A percentile compares a stretch with the other conserved stretches of the same genome.
These are phyloP conservation scores for Pseudachorutes palmiensis DNA, from an alignment of 1,140 invertebrate genomes.

Conservation along the genomic window DNA sequence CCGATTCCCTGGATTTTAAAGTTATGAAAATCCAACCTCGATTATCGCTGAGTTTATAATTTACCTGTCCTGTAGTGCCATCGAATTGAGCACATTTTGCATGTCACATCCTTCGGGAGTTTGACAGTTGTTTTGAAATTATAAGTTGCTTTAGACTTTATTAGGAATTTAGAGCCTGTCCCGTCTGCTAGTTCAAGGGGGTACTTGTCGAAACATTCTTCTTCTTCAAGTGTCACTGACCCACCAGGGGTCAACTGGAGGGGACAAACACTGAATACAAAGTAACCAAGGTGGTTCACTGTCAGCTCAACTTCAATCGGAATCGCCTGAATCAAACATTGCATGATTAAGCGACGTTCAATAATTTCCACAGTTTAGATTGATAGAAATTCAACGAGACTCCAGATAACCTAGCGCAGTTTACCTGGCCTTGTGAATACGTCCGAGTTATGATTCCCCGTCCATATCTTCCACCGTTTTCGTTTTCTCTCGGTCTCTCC, in stretches of 20 bases:
- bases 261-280: background rate
- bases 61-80: constrained; percentile 56
- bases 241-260: background rate
- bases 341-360: no score
- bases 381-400: no score
- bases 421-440: constrained; percentile 40
- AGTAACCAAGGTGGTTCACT: constrained; percentile 4
- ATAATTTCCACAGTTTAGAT: no score
- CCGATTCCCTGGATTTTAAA: constrained; percentile 14
- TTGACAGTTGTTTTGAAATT: constrained; percentile 42
- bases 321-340: background rate
- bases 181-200: constrained; percentile 32
- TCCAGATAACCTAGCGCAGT: background rate
- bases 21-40: background rate
- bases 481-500: constrained; percentile 40
- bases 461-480: constrained; percentile 44
- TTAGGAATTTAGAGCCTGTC: constrained; percentile 39
- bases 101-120: constrained; percentile 50
- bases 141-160: constrained; percentile 37
- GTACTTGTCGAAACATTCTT: constrained; percentile 10
- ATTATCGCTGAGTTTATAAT: background rate
- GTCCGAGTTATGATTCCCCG: constrained; percentile 41
- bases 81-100: constrained; percentile 56
- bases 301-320: constrained; percentile 2
- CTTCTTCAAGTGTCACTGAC: background rate